phyloP scores from a whole-genome alignment of 2,797 vertebrate genomes.

The Lateolabrax maculatus region DNA sequence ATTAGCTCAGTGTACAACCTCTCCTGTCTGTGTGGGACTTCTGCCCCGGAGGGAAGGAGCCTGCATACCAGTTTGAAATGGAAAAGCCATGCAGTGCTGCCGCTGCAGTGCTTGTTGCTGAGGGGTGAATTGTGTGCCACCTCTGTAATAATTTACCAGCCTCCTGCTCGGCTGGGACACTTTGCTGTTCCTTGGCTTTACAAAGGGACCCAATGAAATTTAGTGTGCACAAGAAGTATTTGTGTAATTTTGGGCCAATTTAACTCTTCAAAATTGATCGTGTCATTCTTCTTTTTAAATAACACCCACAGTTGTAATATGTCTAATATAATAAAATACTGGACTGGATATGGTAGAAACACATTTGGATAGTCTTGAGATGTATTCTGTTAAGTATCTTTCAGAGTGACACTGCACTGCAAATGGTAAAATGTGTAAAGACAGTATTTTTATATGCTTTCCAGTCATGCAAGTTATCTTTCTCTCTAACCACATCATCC shows the following conservation, averaged over 20 bases:
- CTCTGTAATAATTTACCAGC: conserved; percentile 26
- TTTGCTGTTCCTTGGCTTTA: neutral
- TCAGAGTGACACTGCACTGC: too few relatives aligned
- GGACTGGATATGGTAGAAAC: neutral
- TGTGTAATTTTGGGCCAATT: neutral
- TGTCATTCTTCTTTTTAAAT: neutral
- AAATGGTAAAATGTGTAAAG: too few relatives aligned
- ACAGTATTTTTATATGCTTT: too few relatives aligned
- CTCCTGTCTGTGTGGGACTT: conserved; percentile 2
- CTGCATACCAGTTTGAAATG: neutral
- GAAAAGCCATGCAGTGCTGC: neutral
- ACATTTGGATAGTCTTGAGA: neutral
- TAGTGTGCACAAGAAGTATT: neutral
- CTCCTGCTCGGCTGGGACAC: conserved; percentile 1
- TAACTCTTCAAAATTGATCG: neutral
- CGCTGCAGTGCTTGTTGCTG: neutral
- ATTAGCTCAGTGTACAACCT: conserved; percentile 21
- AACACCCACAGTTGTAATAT: neutral
- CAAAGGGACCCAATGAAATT: neutral
- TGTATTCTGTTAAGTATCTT: neutral
- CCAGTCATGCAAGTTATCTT: too few relatives aligned
- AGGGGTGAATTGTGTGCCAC: conserved; percentile 1
- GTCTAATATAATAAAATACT: neutral
- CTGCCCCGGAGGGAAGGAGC: neutral
- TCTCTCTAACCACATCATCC: too few relatives aligned